Conservation (phyloP, 2,113 vertebrate species). For the Otocyon megalotis region DNA sequence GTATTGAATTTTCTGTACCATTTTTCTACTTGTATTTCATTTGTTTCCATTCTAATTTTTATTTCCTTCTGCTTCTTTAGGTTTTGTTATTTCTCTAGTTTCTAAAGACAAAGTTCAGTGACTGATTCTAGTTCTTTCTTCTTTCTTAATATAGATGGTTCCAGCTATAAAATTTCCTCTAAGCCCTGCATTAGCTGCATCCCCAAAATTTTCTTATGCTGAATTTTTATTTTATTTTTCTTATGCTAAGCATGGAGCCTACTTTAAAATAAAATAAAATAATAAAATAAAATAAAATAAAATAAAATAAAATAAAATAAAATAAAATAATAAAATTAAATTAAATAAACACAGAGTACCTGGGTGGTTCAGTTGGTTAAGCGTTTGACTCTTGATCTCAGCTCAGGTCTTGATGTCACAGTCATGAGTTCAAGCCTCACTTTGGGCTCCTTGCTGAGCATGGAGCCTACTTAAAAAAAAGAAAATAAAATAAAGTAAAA, state of each 20-base stretch:
- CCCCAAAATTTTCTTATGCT: not conserved
- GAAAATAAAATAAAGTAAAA: not conserved
- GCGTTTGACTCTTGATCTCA: not conserved
- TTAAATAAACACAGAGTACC: not conserved
- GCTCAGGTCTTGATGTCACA: not conserved
- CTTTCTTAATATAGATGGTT: not conserved
- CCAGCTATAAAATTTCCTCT: not conserved
- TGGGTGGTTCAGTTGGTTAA: not conserved
- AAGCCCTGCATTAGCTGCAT: not conserved
- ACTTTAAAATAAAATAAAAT: not conserved
- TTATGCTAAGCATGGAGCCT: not conserved
- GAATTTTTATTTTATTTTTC: not conserved
- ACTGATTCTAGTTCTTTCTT: not conserved
- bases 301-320: no score
- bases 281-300: not conserved
- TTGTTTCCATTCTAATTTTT: slow-evolving; percentile 15
- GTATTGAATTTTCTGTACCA: not conserved
- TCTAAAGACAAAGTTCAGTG: not conserved
- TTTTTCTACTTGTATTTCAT: slow-evolving; percentile 1
- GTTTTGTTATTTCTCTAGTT: not conserved
- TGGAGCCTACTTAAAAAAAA: not conserved
- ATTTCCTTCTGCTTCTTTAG: not conserved
- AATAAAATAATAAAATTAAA: no score
- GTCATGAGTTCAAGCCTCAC: not conserved
- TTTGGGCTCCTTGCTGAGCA: not conserved